Evolutionary conservation across 2,113 vertebrate species (phyloP).

Genomic region (Passer domesticus): DNA sequence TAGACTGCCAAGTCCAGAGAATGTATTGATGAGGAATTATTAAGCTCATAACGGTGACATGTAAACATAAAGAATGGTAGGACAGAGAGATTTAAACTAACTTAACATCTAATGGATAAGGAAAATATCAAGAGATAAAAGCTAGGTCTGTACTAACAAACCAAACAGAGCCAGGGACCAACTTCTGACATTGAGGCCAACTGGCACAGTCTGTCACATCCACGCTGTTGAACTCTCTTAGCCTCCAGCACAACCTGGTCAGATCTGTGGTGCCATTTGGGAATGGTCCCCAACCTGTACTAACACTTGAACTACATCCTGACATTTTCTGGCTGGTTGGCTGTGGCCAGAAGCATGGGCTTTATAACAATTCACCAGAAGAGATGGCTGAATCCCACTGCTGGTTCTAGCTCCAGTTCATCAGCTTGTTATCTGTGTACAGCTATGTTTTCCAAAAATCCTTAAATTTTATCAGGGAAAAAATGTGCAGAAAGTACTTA

Average conservation of each 20-base stretch:
- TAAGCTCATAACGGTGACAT: background rate
- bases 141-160: constrained; percentile 4
- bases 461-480: background rate
- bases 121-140: constrained; percentile 6
- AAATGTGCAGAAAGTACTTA: background rate
- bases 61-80: background rate
- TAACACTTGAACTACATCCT: background rate
- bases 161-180: background rate
- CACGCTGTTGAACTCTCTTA: background rate
- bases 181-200: background rate
- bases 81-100: background rate
- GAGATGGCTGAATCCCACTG: background rate
- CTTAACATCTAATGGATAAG: background rate
- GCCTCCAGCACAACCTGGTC: background rate
- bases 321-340: background rate
- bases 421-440: background rate
- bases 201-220: background rate
- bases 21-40: background rate
- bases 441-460: background rate
- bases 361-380: background rate
- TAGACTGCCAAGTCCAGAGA: background rate
- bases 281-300: background rate
- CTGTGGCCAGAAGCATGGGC: background rate
- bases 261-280: background rate
- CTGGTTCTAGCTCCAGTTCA: background rate